These are phyloP conservation scores for Ciona savignyi DNA, from an alignment of 23 tunicate species.

Conservation along the genomic window DNA sequence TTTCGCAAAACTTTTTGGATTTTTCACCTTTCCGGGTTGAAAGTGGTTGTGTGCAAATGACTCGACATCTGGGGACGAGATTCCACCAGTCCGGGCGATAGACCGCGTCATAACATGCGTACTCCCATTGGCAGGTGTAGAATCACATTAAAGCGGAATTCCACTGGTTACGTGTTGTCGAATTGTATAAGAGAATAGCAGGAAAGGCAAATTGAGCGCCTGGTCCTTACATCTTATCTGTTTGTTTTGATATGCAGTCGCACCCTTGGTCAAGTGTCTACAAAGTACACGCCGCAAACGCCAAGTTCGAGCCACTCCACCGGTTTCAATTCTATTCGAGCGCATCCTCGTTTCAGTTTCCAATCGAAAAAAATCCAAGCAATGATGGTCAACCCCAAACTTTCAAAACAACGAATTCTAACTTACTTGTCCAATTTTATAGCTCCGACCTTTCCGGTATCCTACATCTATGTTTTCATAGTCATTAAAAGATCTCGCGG, in stretches of 20 bases:
- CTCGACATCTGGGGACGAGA: neutral
- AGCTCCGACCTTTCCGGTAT: neutral
- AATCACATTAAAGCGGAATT: neutral
- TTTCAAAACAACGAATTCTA: neutral
- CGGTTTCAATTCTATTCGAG: neutral
- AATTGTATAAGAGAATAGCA: neutral
- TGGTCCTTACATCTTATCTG: neutral
- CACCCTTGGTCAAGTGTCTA: conserved; percentile 1
- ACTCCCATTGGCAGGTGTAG: neutral
- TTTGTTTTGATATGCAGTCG: neutral
- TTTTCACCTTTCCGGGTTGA: too few relatives aligned
- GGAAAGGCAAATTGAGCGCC: neutral
- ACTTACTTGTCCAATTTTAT: neutral
- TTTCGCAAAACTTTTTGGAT: too few relatives aligned
- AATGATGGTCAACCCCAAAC: neutral
- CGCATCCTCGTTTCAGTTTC: neutral
- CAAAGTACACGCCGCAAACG: neutral
- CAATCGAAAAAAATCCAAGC: neutral
- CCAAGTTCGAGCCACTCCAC: neutral
- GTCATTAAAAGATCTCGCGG: neutral
- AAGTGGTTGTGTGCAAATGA: too few relatives aligned
- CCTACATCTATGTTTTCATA: neutral
- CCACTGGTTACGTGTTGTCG: neutral
- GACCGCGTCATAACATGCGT: neutral
- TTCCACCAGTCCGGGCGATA: neutral